Evolutionary conservation across 1,140 invertebrate genomes (phyloP).

Genomic region (Teleogryllus occipitalis): DNA sequence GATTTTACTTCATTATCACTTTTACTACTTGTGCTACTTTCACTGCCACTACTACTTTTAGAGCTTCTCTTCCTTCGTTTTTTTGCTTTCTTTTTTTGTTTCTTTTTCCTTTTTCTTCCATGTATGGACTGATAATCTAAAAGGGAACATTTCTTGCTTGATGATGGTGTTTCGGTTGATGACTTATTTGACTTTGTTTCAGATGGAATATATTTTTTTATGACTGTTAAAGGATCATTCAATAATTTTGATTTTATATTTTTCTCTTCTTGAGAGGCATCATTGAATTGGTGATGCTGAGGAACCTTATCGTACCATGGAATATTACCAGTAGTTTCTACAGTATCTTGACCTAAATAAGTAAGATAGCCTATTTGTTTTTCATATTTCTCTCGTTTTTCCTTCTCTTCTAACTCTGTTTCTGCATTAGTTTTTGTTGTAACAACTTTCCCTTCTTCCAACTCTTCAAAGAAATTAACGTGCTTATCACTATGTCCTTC

Average conservation of each 20-base stretch:
- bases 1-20: constrained; percentile 13
- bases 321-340: constrained; percentile 69
- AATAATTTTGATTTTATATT: constrained; percentile 50
- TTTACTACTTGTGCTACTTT: neutral
- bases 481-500: constrained; percentile 42
- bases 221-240: constrained; percentile 65
- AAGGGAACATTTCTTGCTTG: neutral
- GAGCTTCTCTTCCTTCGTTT: constrained; percentile 28
- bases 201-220: constrained; percentile 48
- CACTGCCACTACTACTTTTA: constrained; percentile 8
- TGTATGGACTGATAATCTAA: neutral
- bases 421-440: constrained; percentile 67
- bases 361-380: constrained; percentile 95
- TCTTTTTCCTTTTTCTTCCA: constrained; percentile 30
- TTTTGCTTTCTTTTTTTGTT: constrained; percentile 34
- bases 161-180: neutral
- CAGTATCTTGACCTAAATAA: constrained; percentile 89
- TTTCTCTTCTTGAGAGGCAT: constrained; percentile 45
- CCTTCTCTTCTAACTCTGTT: constrained; percentile 82
- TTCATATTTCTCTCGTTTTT: constrained; percentile 93
- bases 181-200: constrained; percentile 23
- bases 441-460: constrained; percentile 62
- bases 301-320: constrained; percentile 76
- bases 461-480: constrained; percentile 85
- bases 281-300: constrained; percentile 33